These are phyloP conservation scores for Bactericera cockerelli DNA, from an alignment of 1,140 invertebrate species.

Conservation along the genomic window DNA sequence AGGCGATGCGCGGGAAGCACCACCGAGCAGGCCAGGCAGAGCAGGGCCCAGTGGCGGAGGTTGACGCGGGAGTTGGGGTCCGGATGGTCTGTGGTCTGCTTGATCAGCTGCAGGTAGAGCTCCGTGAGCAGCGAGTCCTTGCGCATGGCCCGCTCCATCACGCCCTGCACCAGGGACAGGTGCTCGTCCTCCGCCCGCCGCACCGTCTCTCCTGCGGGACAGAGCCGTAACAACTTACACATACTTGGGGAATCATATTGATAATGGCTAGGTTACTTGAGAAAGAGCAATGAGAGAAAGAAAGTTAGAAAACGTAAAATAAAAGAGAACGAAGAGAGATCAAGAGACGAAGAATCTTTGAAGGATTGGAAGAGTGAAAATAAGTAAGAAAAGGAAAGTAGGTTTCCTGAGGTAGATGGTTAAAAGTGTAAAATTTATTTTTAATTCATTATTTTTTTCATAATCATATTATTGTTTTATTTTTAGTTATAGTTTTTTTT, in stretches of 20 bases:
- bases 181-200: constrained; percentile 67
- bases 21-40: constrained; percentile 75
- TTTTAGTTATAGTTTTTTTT: too few relatives aligned
- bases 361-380: too few relatives aligned
- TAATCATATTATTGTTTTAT: too few relatives aligned
- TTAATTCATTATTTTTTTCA: too few relatives aligned
- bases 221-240: neutral
- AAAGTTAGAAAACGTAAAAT: too few relatives aligned
- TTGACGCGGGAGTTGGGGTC: constrained; percentile 81
- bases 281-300: too few relatives aligned
- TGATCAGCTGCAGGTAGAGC: constrained; percentile 82
- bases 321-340: neutral
- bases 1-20: constrained; percentile 46
- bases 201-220: constrained; percentile 35
- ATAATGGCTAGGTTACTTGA: neutral
- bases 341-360: too few relatives aligned
- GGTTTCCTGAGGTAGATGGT: too few relatives aligned
- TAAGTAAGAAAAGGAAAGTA: too few relatives aligned
- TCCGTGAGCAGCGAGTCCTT: constrained; percentile 78
- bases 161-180: constrained; percentile 67
- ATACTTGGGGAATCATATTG: neutral
- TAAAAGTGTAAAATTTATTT: too few relatives aligned
- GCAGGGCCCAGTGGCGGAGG: constrained; percentile 77
- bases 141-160: constrained; percentile 78
- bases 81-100: constrained; percentile 82